Evolutionary conservation across 2,888 invertebrate species (phyloP).

Genomic region (Oasisia sp.): DNA sequence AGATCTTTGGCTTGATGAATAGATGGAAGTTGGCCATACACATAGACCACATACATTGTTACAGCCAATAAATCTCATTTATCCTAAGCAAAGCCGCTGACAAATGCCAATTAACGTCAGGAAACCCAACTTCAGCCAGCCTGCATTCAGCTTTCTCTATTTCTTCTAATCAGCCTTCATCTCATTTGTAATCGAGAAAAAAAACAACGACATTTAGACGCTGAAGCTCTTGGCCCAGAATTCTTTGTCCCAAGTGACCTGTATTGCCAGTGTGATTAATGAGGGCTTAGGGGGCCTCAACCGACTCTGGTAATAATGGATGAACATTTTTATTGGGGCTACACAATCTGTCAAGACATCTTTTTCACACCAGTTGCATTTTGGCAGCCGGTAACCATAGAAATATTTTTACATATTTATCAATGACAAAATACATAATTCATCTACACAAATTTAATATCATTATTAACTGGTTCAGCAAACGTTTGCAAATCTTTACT

Average conservation of each 20-base stretch:
- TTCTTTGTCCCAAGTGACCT: neutral
- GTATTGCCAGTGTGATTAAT: neutral
- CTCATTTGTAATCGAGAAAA: neutral
- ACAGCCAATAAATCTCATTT: conserved; percentile 3
- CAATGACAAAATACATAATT: neutral
- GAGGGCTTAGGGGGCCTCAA: conserved; percentile 14
- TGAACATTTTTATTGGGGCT: neutral
- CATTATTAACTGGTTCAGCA: neutral
- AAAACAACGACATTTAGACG: neutral
- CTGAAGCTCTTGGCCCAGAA: neutral
- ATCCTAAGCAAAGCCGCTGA: neutral
- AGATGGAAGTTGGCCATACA: neutral
- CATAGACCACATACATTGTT: neutral
- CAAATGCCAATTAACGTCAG: neutral
- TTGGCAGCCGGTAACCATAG: neutral
- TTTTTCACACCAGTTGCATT: neutral
- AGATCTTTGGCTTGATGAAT: neutral
- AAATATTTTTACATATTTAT: neutral
- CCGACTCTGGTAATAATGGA: neutral
- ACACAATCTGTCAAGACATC: neutral
- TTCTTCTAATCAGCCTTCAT: neutral
- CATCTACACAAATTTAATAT: neutral
- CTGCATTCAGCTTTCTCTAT: neutral
- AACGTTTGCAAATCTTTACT: neutral
- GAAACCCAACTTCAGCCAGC: neutral